Conservation (phyloP, 2,113 vertebrate genomes). For the Serilophus lunatus region DNA sequence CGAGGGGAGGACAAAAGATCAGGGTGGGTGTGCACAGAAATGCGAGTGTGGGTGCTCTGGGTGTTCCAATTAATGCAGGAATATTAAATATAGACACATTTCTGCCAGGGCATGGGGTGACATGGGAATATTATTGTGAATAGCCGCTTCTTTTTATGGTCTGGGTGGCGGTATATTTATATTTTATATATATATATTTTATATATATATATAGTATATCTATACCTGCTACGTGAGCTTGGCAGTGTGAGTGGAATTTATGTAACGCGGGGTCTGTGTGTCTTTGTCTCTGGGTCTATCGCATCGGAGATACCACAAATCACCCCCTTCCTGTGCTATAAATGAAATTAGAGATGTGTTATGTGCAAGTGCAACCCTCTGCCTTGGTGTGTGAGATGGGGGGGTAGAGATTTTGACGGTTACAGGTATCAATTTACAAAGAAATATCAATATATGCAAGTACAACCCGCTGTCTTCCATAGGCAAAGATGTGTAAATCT, state of each 20-base stretch:
- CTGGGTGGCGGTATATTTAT: background rate
- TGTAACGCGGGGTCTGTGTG: too few species aligned
- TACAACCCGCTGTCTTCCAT: accelerated
- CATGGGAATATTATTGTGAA: background rate
- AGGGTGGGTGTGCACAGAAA: accelerated
- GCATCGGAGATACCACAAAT: accelerated
- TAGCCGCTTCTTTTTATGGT: background rate
- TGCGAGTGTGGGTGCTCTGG: accelerated
- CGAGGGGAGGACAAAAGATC: accelerated
- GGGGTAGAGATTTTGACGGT: background rate
- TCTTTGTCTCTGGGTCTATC: background rate
- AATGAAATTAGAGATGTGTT: background rate
- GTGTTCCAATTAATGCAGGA: background rate
- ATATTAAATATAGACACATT: background rate
- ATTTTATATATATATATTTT: background rate
- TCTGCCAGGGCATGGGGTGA: too few species aligned
- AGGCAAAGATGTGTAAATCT: accelerated
- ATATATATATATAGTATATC: background rate
- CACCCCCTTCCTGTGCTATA: background rate
- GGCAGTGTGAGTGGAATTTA: background rate
- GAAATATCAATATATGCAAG: background rate
- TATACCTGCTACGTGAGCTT: background rate
- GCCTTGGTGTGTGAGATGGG: too few species aligned
- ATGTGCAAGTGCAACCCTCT: background rate
- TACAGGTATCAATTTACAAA: background rate